Base-by-base conservation (phyloP, 1,140 invertebrate genomes). In the Sesamia nonagrioides region DNA sequence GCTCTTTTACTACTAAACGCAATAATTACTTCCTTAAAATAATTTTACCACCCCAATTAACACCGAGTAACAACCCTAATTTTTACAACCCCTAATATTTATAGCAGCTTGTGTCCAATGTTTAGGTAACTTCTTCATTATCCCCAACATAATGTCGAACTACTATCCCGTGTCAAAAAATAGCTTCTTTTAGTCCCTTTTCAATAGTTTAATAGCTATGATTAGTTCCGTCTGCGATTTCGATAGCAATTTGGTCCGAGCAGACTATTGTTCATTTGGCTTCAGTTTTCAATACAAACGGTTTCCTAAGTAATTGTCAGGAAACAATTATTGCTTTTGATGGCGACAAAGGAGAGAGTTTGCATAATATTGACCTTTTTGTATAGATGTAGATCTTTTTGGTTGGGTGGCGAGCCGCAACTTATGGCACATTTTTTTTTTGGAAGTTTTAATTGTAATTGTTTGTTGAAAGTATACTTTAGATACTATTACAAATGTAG, bases 171-270 rank as follows among this genome's bases (percentile, higher is more conserved):
- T 18, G 80, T 77, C 80, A 50, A 56, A 80, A 83, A 86, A 79
- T 77, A 77, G 72, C 50, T 71, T 73, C 82, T 87, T 88, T 82
- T 82, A 75, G 81, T 58, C 54, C 37, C 80, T 73, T 83, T 86
- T 86, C 81, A 76, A 81, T 80, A 86, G 88, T 89, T 66, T 86
- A 88, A 89, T 78, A 61, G 73, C 56, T 33, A 60, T 87, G 89
- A 91, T 90, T 90, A 88, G 85, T 89, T 85, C 77, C 77, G 73
- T 75, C 71, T 71, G 52, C 69, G 68, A 81, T 83, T 71, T 27
- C 17, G 15, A 58, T 48, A 50, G 73, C 54, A 27, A 50, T 45
- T 48, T 71, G 8, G 27, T 45, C 35, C 13, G 45, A n/a, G 15
- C 8, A 52, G 60, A 81, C 82, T 84, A 83, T 84, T 69, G 74